Evolutionary conservation across 2,113 vertebrate species (phyloP).

Genomic region (Crotalus tigris): DNA sequence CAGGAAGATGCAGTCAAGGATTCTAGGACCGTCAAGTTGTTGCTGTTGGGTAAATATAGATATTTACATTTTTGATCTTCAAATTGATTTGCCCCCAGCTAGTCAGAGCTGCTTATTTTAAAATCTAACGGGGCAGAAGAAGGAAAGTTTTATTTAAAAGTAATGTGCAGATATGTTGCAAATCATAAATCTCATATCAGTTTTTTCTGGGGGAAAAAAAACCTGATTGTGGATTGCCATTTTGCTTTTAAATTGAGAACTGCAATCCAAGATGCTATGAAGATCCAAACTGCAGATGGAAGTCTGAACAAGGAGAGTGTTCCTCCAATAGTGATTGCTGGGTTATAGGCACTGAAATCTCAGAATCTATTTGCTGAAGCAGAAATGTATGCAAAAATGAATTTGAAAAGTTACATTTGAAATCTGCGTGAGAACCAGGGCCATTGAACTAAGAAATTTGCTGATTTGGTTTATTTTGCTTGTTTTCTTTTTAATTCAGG

Average conservation of each 20-base stretch:
- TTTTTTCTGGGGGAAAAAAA: not conserved
- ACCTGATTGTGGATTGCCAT: not conserved
- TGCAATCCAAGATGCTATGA: not conserved
- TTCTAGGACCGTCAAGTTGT: slow-evolving; percentile 73
- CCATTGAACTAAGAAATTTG: not conserved
- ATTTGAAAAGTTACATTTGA: too few relatives aligned
- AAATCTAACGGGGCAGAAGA: not conserved
- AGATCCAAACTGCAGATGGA: not conserved
- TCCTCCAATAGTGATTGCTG: not conserved
- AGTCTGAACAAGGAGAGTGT: not conserved
- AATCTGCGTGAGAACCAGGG: not conserved
- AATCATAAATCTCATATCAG: not conserved
- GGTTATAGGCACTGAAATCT: not conserved
- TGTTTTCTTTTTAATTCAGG: not conserved
- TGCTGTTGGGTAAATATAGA: slow-evolving; percentile 71
- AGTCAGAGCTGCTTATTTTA: not conserved
- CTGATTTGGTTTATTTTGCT: not conserved
- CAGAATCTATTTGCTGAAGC: not conserved
- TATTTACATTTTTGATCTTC: not conserved
- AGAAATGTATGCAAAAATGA: not conserved
- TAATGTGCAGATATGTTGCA: not conserved
- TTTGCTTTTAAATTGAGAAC: not conserved
- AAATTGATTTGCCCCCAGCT: not conserved
- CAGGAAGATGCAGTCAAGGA: slow-evolving; percentile 74
- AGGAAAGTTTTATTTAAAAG: not conserved